Evolutionary conservation across 2,113 vertebrate genomes (phyloP).

Genomic region (Hyla sarda): DNA sequence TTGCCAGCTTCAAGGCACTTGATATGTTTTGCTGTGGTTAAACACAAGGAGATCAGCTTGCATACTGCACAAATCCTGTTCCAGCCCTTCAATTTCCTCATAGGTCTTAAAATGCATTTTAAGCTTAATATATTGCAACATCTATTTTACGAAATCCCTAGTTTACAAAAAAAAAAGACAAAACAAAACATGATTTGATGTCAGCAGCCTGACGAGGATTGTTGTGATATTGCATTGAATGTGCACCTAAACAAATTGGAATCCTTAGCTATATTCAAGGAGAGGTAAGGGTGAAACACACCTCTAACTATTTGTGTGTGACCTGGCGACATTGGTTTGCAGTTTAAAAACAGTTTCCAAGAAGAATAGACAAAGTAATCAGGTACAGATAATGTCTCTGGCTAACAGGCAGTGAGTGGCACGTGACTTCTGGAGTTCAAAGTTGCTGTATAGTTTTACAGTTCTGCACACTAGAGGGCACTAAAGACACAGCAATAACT

Average conservation of each 20-base stretch:
- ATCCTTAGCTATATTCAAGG: too few species aligned
- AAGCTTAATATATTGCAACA: too few species aligned
- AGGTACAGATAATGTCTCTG: constrained; percentile 1
- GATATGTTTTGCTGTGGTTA: constrained; percentile 26
- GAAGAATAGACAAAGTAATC: not conserved
- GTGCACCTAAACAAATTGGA: too few species aligned
- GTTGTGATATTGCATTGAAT: too few species aligned
- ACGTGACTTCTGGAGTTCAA: not conserved
- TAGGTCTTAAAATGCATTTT: not conserved
- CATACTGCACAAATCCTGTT: constrained; percentile 9
- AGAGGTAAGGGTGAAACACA: not conserved
- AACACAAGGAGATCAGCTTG: constrained; percentile 38
- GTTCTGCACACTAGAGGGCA: constrained; percentile 72
- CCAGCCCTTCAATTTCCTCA: not conserved
- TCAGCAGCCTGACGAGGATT: too few species aligned
- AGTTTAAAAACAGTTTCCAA: not conserved
- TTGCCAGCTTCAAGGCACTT: constrained; percentile 16
- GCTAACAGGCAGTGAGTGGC: not conserved
- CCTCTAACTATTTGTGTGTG: not conserved
- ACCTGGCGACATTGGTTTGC: not conserved
- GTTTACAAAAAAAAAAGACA: too few species aligned
- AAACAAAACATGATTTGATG: too few species aligned
- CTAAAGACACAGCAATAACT: constrained; percentile 64
- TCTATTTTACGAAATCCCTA: too few species aligned
- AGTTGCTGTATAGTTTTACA: not conserved